Conservation (phyloP, 2,888 invertebrate species). For the Drosophila peninsularis region DNA sequence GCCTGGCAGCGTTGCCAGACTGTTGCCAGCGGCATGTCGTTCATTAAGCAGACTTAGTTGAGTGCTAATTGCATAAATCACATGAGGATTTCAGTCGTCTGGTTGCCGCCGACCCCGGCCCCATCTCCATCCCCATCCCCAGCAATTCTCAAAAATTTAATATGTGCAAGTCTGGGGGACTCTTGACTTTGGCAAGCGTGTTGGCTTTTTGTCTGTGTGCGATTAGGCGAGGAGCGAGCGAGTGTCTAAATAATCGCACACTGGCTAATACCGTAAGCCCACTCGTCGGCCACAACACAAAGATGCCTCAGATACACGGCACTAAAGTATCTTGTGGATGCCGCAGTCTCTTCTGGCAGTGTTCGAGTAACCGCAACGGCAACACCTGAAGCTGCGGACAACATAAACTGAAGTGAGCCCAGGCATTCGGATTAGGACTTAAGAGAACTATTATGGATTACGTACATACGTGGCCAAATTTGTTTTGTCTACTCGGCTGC, state of each 20-base stretch:
- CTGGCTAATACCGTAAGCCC: constrained; percentile 39
- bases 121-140: not conserved
- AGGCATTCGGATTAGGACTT: constrained; percentile 25
- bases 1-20: constrained; percentile 40
- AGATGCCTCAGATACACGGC: constrained; percentile 40
- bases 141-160: constrained; percentile 24
- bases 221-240: constrained; percentile 28
- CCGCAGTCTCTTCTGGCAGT: constrained; percentile 49
- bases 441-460: constrained; percentile 29
- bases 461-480: constrained; percentile 28
- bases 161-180: constrained; percentile 16
- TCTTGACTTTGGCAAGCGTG: constrained; percentile 53
- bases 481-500: constrained; percentile 25
- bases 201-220: constrained; percentile 41
- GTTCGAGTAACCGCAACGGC: constrained; percentile 45
- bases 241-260: constrained; percentile 42
- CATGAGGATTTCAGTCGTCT: constrained; percentile 73
- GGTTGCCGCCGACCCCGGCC: constrained; percentile 27
- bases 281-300: constrained; percentile 33
- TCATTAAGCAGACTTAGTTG: constrained; percentile 72
- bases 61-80: constrained; percentile 81
- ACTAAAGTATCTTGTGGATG: constrained; percentile 56
- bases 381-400: constrained; percentile 46
- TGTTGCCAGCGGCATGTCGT: constrained; percentile 64
- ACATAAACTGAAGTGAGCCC: constrained; percentile 26